Percentiles rank a stretch among this genome's conserved stretches.
Evolutionary conservation across 2,888 invertebrate species (phyloP).

Genomic region (Lepidochitona cinerea): DNA sequence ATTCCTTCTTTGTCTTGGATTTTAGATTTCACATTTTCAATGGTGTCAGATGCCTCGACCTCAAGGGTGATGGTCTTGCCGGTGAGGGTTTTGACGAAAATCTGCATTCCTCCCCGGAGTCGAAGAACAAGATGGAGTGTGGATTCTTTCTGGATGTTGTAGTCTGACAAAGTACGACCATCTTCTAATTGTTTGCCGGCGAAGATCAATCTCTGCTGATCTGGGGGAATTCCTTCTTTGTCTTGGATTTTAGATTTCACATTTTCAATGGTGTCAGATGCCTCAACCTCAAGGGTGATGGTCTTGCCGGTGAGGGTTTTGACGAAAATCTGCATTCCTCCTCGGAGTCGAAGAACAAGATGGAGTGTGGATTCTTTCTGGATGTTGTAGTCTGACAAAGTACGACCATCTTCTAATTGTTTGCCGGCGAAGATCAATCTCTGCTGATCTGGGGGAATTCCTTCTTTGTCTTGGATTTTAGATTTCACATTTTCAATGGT

Average conservation of each 20-base stretch:
- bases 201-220: constrained; percentile 92
- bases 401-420: background rate
- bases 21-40: constrained; percentile 88
- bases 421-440: background rate
- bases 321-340: background rate
- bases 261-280: background rate
- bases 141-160: constrained; percentile 96
- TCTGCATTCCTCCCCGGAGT: constrained; percentile 85
- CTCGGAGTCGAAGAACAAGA: background rate
- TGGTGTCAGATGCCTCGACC: constrained; percentile 88
- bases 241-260: constrained; percentile 71
- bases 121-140: constrained; percentile 93
- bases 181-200: constrained; percentile 97
- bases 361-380: background rate
- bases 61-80: constrained; percentile 68
- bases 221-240: constrained; percentile 77
- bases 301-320: background rate
- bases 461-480: background rate
- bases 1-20: constrained; percentile 74
- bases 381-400: background rate
- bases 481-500: background rate
- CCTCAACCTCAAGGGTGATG: background rate
- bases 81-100: constrained; percentile 75
- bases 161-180: constrained; percentile 92
- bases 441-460: background rate